Conservation (phyloP, 2,888 invertebrate species). For the Cinara cedri region DNA sequence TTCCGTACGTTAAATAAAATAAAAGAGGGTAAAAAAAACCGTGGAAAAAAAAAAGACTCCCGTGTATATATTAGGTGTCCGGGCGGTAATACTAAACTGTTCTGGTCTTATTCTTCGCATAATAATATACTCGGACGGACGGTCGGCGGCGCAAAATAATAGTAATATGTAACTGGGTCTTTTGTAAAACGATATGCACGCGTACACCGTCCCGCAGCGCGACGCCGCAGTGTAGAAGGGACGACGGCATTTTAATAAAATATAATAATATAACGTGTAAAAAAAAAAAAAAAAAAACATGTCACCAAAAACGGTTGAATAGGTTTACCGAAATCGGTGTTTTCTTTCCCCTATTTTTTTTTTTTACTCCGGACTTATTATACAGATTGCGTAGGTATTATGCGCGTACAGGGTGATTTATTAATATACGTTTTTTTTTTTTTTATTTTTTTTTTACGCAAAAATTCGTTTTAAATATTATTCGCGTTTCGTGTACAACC, state of each 20-base stretch:
- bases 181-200: slow-evolving; percentile 43
- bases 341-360: neutral
- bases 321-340: slow-evolving; percentile 5
- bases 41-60: neutral
- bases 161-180: slow-evolving; percentile 31
- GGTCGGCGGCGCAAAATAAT: neutral
- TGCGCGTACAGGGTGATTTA: neutral
- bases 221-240: slow-evolving; percentile 5
- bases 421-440: too few relatives aligned
- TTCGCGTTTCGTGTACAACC: too few relatives aligned
- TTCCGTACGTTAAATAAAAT: slow-evolving; percentile 28
- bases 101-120: slow-evolving; percentile 30
- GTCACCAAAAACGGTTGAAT: slow-evolving; percentile 34
- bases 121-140: neutral
- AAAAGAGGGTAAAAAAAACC: slow-evolving; percentile 16
- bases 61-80: slow-evolving; percentile 35
- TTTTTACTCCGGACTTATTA: too few relatives aligned
- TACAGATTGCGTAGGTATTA: too few relatives aligned
- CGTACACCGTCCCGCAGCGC: neutral
- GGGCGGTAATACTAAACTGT: slow-evolving; percentile 43
- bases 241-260: neutral
- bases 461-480: too few relatives aligned
- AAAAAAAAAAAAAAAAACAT: slow-evolving; percentile 25
- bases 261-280: slow-evolving; percentile 2
- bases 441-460: too few relatives aligned